Conservation (phyloP, 2,797 vertebrate genomes). For the Chiloscyllium punctatum region DNA sequence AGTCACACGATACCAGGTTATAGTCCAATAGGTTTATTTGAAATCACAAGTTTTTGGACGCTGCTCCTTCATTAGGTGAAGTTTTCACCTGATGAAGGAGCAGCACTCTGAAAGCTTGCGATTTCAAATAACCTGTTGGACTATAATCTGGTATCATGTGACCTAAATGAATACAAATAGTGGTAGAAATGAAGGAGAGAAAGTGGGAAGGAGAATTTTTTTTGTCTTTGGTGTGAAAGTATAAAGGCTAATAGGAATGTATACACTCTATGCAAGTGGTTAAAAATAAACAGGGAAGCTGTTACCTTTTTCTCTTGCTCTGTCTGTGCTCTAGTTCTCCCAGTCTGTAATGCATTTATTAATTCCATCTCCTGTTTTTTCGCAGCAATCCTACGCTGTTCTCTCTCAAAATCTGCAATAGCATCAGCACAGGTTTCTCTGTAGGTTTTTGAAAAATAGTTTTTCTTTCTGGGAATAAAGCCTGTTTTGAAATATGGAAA, state of each 20-base stretch:
- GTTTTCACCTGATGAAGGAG: no score
- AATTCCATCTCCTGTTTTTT: slow-evolving; percentile 39
- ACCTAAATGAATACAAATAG: no score
- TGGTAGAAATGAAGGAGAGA: not conserved
- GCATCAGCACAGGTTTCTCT: slow-evolving; percentile 55
- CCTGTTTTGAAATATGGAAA: slow-evolving; percentile 47
- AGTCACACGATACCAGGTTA: no score
- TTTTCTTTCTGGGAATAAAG: slow-evolving; percentile 58
- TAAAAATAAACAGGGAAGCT: not conserved
- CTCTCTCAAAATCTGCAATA: slow-evolving; percentile 49
- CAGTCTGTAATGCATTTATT: slow-evolving; percentile 23
- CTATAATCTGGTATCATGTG: no score
- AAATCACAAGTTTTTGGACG: no score
- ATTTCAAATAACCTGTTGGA: no score
- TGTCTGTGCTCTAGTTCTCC: slow-evolving; percentile 13
- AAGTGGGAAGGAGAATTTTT: no score
- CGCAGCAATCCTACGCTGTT: slow-evolving; percentile 1
- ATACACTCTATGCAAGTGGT: not conserved
- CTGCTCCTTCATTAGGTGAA: no score
- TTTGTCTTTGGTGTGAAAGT: not conserved
- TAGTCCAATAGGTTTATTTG: no score
- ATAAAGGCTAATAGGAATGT: not conserved
- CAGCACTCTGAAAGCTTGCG: no score
- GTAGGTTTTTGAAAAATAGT: slow-evolving; percentile 64
- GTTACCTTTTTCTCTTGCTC: slow-evolving; percentile 47